These are phyloP conservation scores for Brachionus rubens DNA, from an alignment of 1,140 invertebrate species.

Conservation along the genomic window DNA sequence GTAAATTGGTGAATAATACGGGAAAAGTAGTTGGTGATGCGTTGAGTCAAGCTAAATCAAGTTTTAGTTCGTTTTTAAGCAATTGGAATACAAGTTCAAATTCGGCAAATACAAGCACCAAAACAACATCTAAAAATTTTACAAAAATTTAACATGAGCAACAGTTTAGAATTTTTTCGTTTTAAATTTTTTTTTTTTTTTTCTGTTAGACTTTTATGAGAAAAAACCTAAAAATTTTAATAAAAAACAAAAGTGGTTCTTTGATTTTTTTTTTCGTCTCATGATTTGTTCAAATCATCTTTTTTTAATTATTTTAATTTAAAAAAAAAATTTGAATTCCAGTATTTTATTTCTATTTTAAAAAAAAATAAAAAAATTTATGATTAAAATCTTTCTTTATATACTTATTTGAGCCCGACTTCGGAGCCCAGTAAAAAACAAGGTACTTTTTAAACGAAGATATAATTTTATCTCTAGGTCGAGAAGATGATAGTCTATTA, in stretches of 20 bases:
- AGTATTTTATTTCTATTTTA: conserved; percentile 24
- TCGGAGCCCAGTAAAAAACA: too few species aligned
- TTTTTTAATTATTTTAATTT: conserved; percentile 1
- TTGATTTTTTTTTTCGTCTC: too few species aligned
- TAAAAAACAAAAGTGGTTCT: too few species aligned
- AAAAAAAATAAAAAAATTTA: too few species aligned
- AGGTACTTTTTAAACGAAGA: too few species aligned
- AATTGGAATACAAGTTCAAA: conserved; percentile 16
- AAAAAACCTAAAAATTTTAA: too few species aligned
- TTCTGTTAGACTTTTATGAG: not conserved
- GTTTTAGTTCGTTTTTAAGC: conserved; percentile 46
- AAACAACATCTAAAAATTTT: conserved; percentile 26
- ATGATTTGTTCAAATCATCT: too few species aligned
- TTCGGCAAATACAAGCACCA: not conserved
- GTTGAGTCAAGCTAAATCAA: conserved; percentile 45
- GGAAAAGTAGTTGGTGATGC: conserved; percentile 63
- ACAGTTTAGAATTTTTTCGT: not conserved
- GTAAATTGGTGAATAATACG: conserved; percentile 82
- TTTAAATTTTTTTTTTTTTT: conserved; percentile 5
- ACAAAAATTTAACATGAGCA: not conserved
- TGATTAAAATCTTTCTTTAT: too few species aligned
- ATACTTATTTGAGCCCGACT: too few species aligned
- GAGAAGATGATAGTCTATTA: too few species aligned
- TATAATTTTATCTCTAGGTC: too few species aligned
- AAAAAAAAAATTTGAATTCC: not conserved